Evolutionary conservation across 2,888 invertebrate genomes (phyloP).

Genomic region (Pantelozetes paolii): DNA sequence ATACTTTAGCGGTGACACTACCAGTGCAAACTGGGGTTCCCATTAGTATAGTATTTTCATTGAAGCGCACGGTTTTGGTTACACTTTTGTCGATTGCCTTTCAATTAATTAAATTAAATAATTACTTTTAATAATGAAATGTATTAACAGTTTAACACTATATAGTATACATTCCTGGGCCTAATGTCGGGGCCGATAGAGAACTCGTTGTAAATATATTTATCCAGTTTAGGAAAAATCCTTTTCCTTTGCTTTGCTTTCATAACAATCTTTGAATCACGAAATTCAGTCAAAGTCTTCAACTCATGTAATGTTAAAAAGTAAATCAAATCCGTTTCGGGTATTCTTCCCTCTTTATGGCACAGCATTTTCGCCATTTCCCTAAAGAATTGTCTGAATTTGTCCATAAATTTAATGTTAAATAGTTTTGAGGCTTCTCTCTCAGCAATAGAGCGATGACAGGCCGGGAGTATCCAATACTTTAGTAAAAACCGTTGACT

Average conservation of each 20-base stretch:
- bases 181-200: constrained; percentile 33
- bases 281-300: constrained; percentile 55
- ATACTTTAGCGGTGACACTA: constrained; percentile 14
- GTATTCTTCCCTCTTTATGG: constrained; percentile 59
- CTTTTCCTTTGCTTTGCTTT: constrained; percentile 32
- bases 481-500: neutral
- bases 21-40: constrained; percentile 39
- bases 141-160: too few relatives aligned
- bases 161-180: constrained; percentile 31
- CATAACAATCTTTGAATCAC: constrained; percentile 28
- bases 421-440: constrained; percentile 66
- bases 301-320: constrained; percentile 67
- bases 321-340: constrained; percentile 63
- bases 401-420: constrained; percentile 26
- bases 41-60: neutral
- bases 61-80: neutral
- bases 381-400: constrained; percentile 41
- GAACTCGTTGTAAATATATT: constrained; percentile 16
- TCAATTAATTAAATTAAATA: too few relatives aligned
- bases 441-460: constrained; percentile 61
- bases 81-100: neutral
- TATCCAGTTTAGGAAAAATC: constrained; percentile 19
- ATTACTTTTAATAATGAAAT: too few relatives aligned
- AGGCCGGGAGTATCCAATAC: constrained; percentile 61
- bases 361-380: constrained; percentile 50